Evolutionary conservation across 1,140 invertebrate species (phyloP), one percentile per base, ranked within the genome.

Genomic region (Meteorus sp.): DNA sequence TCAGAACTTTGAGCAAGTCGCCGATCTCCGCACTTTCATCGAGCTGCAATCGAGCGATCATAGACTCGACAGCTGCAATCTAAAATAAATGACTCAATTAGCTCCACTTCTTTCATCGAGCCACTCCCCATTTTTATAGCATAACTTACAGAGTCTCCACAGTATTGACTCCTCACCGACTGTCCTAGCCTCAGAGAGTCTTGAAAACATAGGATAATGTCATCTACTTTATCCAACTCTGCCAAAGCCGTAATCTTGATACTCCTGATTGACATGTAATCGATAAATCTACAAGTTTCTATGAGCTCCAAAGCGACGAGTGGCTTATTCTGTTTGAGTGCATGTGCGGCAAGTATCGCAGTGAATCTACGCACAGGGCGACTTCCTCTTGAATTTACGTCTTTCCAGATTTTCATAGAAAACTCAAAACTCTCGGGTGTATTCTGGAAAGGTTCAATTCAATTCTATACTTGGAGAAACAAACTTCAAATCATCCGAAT

Each of bases 271-370:
- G 86, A 86, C 0, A 89, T 85, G 66, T 89, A 90, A 59, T 84
- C 81, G 48, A 79, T 76, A 35, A 81, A 75, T 64, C 68, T 81
- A 8, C 81, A 61, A 20, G 64, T 59, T 1, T 81, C 69, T 17
- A 90, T 56, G 22, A 90, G 79, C 79, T 93, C 90, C 9, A 91
- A 61, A 2, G 88, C 85, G 27, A 86, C 64, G 19, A 88, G 81
- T 33, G 89, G 85, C 44, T 80, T 72, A 43, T 86, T 85, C 71
- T 91, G 86, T 27, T 86, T 88, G 15, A 92, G 63, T 19, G 89
- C 87, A 27, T 92, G 67, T 8, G 61, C 75, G 50, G 85, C 83
- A 60, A 87, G 79, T 68, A 88, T 89, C 1, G 84, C 77, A 5
- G 82, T 64, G 2, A 84, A 79, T 75, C 85, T 85, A 57, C 88